A percentile compares a stretch with the other conserved stretches of the same genome.
phyloP scores from a whole-genome alignment of 2,113 vertebrate genomes.

The Tympanuchus pallidicinctus region DNA sequence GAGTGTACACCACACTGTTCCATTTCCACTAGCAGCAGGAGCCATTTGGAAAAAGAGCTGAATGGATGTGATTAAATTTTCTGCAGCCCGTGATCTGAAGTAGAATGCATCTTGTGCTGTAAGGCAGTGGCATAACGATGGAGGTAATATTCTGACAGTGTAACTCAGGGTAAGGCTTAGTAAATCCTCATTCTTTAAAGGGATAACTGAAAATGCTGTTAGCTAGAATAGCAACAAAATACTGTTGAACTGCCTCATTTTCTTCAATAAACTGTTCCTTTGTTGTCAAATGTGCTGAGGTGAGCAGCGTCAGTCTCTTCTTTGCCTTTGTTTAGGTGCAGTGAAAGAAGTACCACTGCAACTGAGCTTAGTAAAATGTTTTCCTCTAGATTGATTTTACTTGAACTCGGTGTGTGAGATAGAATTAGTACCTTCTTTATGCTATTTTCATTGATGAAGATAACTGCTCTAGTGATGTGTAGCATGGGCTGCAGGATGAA shows the following conservation, averaged over 20 bases:
- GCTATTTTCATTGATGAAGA: not conserved
- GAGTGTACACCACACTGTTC: not conserved
- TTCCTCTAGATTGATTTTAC: not conserved
- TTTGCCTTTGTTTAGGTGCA: not conserved
- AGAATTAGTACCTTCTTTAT: not conserved
- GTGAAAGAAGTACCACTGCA: not conserved
- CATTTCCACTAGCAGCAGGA: not conserved
- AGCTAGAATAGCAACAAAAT: not conserved
- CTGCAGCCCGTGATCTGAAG: not conserved
- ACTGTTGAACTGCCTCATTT: not conserved
- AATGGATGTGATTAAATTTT: not conserved
- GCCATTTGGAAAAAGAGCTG: not conserved
- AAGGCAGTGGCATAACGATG: not conserved
- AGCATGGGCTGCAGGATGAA: not conserved
- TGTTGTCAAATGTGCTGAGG: not conserved
- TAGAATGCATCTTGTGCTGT: not conserved
- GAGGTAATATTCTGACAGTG: not conserved
- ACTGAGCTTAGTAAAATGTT: not conserved
- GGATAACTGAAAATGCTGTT: not conserved
- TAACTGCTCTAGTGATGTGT: fast-evolving
- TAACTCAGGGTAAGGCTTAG: not conserved
- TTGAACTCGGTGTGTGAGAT: not conserved
- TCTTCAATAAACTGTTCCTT: not conserved
- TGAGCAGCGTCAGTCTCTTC: not conserved
- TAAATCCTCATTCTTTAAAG: not conserved